These are phyloP conservation scores for Drosophila kuntzei DNA, from an alignment of 2,888 invertebrate species.

Conservation along the genomic window DNA sequence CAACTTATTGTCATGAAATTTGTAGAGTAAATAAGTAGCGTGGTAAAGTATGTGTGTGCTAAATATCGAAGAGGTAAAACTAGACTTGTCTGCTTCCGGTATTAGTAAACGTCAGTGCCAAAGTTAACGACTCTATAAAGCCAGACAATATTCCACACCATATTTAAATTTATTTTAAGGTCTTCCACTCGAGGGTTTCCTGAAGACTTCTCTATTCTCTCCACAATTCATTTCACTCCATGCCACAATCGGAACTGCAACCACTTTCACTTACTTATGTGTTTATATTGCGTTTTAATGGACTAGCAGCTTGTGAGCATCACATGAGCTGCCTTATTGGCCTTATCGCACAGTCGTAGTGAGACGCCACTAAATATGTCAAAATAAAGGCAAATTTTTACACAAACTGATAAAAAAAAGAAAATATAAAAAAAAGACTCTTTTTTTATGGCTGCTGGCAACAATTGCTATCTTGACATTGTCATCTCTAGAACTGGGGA, in stretches of 20 bases:
- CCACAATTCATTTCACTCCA: neutral
- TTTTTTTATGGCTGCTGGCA: conserved; percentile 40
- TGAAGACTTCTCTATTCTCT: neutral
- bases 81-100: no score
- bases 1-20: no score
- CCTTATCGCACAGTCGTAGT: conserved; percentile 42
- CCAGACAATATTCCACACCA: neutral
- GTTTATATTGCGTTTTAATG: conserved; percentile 65
- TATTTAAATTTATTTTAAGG: neutral
- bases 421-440: conserved; percentile 17
- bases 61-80: no score
- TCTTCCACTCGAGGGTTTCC: neutral
- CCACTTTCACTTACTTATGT: conserved; percentile 48
- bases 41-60: no score
- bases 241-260: neutral
- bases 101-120: neutral
- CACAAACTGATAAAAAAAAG: conserved; percentile 69
- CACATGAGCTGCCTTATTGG: conserved; percentile 41
- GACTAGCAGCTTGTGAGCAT: conserved; percentile 53
- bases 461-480: conserved; percentile 69
- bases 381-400: conserved; percentile 80
- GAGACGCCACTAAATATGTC: conserved; percentile 75
- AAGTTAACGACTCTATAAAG: neutral
- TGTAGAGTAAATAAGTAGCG: no score
- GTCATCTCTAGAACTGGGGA: conserved; percentile 64